These are phyloP conservation scores for Scolopax mira DNA, from an alignment of 2,113 vertebrate species.

Conservation along the genomic window DNA sequence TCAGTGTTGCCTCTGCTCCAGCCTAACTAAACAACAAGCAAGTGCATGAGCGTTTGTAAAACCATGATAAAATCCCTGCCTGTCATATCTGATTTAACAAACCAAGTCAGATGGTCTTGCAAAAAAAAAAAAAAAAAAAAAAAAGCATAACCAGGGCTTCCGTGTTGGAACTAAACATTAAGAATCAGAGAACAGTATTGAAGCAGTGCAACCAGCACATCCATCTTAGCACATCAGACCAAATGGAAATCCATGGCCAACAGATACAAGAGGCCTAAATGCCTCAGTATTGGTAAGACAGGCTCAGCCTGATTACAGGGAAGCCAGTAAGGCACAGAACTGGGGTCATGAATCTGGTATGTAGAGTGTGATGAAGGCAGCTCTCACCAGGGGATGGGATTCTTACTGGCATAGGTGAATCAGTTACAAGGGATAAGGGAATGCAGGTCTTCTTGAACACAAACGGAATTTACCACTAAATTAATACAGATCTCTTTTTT, in stretches of 20 bases:
- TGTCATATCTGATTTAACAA: slow-evolving; percentile 44
- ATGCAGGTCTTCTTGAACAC: background rate
- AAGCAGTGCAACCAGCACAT: background rate
- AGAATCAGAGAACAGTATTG: background rate
- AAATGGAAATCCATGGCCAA: slow-evolving; percentile 12
- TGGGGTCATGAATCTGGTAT: background rate
- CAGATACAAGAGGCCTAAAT: background rate
- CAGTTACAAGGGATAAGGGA: background rate
- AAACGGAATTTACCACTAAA: background rate
- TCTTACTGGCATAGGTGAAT: background rate
- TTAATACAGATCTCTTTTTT: background rate
- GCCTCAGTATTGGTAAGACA: background rate
- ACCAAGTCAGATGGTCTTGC: background rate
- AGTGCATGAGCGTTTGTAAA: background rate
- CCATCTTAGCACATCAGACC: background rate
- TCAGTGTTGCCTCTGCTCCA: background rate
- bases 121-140: background rate
- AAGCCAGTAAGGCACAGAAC: background rate
- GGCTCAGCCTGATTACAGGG: background rate
- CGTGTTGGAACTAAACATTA: background rate
- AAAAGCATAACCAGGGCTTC: background rate
- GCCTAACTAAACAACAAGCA: background rate
- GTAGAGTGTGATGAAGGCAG: background rate
- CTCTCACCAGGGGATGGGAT: background rate
- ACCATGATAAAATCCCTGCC: background rate